phyloP scores from a whole-genome alignment of 2,888 invertebrate species.

The Baccha elongata region DNA sequence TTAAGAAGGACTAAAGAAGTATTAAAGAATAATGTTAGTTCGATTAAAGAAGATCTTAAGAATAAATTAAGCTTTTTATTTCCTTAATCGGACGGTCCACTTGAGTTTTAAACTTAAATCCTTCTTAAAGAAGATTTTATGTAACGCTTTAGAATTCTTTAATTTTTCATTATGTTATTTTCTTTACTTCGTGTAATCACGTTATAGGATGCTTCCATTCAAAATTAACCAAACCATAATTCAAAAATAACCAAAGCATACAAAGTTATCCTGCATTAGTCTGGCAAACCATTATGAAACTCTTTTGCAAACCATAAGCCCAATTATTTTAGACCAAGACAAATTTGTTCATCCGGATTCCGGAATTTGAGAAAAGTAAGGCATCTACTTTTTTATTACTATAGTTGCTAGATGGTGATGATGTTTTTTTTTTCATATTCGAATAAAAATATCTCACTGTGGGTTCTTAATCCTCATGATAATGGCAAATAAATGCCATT shows the following conservation, averaged over 20 bases:
- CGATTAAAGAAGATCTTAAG: too few species aligned
- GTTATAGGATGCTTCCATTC: background rate
- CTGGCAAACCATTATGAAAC: background rate
- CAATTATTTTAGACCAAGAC: conserved; percentile 25
- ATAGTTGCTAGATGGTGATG: background rate
- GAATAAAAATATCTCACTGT: conserved; percentile 20
- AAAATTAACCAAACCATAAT: background rate
- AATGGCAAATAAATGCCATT: conserved; percentile 47
- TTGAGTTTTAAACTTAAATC: too few species aligned
- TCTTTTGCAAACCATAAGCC: conserved; percentile 17
- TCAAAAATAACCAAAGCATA: conserved; percentile 11
- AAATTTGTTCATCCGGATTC: conserved; percentile 36
- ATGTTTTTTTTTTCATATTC: background rate
- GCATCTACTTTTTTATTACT: background rate
- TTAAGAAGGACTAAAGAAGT: too few species aligned
- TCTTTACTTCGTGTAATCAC: background rate
- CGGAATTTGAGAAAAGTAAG: conserved; percentile 19
- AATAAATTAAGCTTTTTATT: too few species aligned
- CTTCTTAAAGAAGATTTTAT: too few species aligned
- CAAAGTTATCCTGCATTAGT: background rate
- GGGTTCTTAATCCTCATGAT: conserved; percentile 28
- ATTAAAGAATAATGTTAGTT: too few species aligned
- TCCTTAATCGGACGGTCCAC: too few species aligned
- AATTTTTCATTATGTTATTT: too few species aligned
- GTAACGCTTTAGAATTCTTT: too few species aligned